phyloP scores from a whole-genome alignment of 2,797 vertebrate genomes.

The Acanthopagrus latus region DNA sequence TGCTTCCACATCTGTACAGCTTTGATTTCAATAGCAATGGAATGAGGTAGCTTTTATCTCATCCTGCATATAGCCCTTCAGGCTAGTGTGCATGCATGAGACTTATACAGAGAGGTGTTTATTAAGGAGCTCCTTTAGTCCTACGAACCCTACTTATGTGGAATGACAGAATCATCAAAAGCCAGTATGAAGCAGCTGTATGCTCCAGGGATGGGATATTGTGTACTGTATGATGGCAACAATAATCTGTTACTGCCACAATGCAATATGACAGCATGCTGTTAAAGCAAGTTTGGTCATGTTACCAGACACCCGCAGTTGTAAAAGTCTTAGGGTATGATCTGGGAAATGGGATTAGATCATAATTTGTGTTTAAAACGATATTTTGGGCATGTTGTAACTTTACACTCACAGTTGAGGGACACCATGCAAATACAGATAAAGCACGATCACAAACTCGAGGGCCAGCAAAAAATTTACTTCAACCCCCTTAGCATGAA shows the following conservation, averaged over 20 bases:
- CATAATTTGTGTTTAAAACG: constrained; percentile 8
- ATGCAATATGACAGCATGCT: background rate
- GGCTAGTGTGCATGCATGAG: constrained; percentile 61
- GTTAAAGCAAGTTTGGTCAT: background rate
- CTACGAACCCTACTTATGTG: constrained; percentile 43
- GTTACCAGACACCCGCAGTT: background rate
- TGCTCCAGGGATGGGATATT: constrained; percentile 12
- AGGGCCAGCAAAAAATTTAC: background rate
- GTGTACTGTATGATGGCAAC: constrained; percentile 11
- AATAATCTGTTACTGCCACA: background rate
- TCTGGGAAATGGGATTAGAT: background rate
- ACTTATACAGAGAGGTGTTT: constrained; percentile 67
- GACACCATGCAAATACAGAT: constrained; percentile 15
- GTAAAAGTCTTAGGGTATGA: background rate
- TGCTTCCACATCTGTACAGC: constrained; percentile 71
- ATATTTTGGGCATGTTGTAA: background rate
- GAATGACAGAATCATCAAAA: constrained; percentile 51
- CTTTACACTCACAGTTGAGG: constrained; percentile 7
- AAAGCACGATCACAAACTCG: background rate
- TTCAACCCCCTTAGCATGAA: background rate
- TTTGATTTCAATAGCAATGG: constrained; percentile 63
- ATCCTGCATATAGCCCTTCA: constrained; percentile 67
- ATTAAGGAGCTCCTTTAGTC: constrained; percentile 73
- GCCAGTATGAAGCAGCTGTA: constrained; percentile 21
- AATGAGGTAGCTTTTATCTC: constrained; percentile 78